phyloP scores from a whole-genome alignment of 2,113 vertebrate genomes.

The Nibea albiflora region DNA sequence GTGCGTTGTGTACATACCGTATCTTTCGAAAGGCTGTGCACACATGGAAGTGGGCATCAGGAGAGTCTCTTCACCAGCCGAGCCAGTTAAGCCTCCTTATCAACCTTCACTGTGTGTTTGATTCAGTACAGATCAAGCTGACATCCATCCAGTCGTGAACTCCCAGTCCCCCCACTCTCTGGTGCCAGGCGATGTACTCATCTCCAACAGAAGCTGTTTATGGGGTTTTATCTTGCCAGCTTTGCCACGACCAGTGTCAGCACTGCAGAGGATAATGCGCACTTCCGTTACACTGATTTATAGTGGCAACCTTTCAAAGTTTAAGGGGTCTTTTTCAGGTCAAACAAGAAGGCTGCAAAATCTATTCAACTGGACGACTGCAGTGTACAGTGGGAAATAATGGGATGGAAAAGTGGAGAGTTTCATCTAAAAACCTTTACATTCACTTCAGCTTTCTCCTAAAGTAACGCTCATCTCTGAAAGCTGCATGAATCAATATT shows the following conservation, averaged over 20 bases:
- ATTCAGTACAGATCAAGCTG: constrained; percentile 51
- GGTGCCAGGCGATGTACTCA: constrained; percentile 23
- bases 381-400: not conserved
- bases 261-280: constrained; percentile 37
- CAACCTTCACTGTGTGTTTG: constrained; percentile 43
- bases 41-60: constrained; percentile 42
- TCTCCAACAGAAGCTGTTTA: constrained; percentile 41
- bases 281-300: constrained; percentile 43
- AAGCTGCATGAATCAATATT: not conserved
- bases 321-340: constrained; percentile 38
- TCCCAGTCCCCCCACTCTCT: constrained; percentile 18
- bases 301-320: constrained; percentile 44
- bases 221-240: constrained; percentile 58
- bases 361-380: not conserved
- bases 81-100: constrained; percentile 59
- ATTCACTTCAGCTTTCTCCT: not conserved
- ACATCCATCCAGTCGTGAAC: constrained; percentile 64
- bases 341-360: constrained; percentile 16
- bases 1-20: not conserved
- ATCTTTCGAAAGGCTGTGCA: constrained; percentile 32
- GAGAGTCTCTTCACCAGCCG: constrained; percentile 32
- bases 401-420: not conserved
- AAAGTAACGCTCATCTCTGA: not conserved
- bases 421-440: not conserved
- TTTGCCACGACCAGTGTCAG: constrained; percentile 41